Evolutionary conservation across 2,888 invertebrate species (phyloP), one percentile per base, ranked within the genome.

Genomic region (Patella ulyssiponensis): DNA sequence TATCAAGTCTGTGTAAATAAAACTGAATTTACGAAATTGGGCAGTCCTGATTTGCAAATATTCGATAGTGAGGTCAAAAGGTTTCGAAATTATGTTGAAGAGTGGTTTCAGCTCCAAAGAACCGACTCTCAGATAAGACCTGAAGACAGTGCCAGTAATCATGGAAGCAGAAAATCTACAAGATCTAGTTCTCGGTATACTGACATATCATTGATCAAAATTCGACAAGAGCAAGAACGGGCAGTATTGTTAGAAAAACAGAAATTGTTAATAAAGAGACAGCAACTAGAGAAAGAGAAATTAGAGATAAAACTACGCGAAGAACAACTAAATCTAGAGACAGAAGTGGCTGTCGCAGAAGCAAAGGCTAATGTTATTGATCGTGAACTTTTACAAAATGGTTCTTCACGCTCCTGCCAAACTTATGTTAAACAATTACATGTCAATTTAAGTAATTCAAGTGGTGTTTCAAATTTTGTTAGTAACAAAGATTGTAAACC

Each of bases 261-360:
- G 23, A 64, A 64, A 14, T 11, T 20, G 11, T 20, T 64, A 64
- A 12, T 12, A 23, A n/a, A 20, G 64, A 64, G 23, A 64, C 64
- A 64, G 64, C n/a, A 64, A 12, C 64, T 64, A 20, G 64, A 64
- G 23, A 64, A 20, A n/a, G 64, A 64, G 12, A 64, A 64, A 58
- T 58, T 58, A 7, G 58, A 58, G 15, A 64, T 64, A 20, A n/a
- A 64, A n/a, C 64, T 20, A 64, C n/a, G 23, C 11, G 64, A 64
- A 64, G 64, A 64, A 23, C 9, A 64, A 23, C n/a, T 64, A 64
- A n/a, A 23, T 11, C 12, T 64, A 23, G 64, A 64, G 64, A 23
- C 64, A 64, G 64, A 64, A 23, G 23, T 64, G n/a, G 64, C 64
- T 12, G 20, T 64, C 12, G 64, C 64, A 20, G 64, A 64, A 64